phyloP scores from a whole-genome alignment of 2,113 vertebrate genomes.

The Cyrtonyx montezumae region DNA sequence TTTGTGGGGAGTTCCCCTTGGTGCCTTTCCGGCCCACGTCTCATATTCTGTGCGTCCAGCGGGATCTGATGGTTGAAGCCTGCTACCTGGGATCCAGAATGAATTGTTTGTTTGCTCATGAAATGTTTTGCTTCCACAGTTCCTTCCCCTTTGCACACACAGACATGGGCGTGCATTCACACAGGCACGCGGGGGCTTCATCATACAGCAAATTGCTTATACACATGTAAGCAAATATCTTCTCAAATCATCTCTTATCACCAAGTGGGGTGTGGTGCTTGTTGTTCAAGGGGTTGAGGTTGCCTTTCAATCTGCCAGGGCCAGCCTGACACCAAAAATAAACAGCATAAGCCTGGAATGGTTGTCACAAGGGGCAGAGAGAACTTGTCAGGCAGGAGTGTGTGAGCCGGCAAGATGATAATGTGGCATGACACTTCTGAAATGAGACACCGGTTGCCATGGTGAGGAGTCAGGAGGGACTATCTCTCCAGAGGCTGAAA shows the following conservation, averaged over 20 bases:
- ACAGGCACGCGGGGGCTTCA: conserved; percentile 66
- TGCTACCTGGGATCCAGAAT: conserved; percentile 65
- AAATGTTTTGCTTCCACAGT: neutral
- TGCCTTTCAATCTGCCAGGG: conserved; percentile 82
- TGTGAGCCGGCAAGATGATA: conserved; percentile 94
- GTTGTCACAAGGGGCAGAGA: conserved; percentile 90
- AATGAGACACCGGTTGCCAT: conserved; percentile 99
- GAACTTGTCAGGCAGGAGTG: conserved; percentile 94
- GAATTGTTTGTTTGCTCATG: conserved; percentile 55
- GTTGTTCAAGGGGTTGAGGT: conserved; percentile 81
- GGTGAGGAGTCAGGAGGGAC: conserved; percentile 93
- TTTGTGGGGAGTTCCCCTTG: neutral
- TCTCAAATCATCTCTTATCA: conserved; percentile 92
- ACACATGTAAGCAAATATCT: conserved; percentile 94
- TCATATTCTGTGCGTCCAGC: conserved; percentile 71
- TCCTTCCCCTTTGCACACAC: conserved; percentile 48
- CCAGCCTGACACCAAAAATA: conserved; percentile 86
- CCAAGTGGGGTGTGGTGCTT: conserved; percentile 85
- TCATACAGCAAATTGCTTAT: conserved; percentile 82
- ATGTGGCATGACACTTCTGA: conserved; percentile 99
- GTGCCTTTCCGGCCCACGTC: neutral
- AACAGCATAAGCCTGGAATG: conserved; percentile 80
- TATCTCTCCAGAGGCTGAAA: conserved; percentile 94
- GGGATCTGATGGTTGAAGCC: conserved; percentile 75
- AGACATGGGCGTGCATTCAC: conserved; percentile 1